These are phyloP conservation scores for Euphydryas editha DNA, from an alignment of 2,888 invertebrate genomes.

Conservation along the genomic window DNA sequence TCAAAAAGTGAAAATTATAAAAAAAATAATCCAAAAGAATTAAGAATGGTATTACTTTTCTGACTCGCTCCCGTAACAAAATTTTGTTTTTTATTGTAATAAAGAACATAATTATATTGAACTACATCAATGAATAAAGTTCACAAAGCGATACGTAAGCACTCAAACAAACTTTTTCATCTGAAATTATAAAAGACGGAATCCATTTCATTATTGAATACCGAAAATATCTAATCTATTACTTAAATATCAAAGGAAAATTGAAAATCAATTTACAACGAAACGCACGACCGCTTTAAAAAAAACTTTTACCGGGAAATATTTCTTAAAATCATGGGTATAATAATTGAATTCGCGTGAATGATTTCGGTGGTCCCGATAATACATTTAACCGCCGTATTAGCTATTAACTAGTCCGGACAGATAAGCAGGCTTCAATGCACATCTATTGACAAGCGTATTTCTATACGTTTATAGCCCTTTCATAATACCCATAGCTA, in stretches of 20 bases:
- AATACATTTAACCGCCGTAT: slow-evolving; percentile 34
- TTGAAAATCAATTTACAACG: slow-evolving; percentile 32
- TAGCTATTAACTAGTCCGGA: slow-evolving; percentile 37
- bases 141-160: background rate
- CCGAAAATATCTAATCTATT: slow-evolving; percentile 22
- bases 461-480: slow-evolving; percentile 27
- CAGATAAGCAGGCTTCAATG: slow-evolving; percentile 47
- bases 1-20: too few relatives aligned
- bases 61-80: too few relatives aligned
- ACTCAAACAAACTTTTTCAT: slow-evolving; percentile 16
- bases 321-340: background rate
- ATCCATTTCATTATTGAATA: slow-evolving; percentile 15
- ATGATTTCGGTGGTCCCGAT: slow-evolving; percentile 9
- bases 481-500: slow-evolving; percentile 21
- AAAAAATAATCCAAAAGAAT: too few relatives aligned
- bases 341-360: slow-evolving; percentile 16
- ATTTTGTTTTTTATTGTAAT: too few relatives aligned
- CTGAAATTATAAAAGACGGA: slow-evolving; percentile 13
- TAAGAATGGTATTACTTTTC: too few relatives aligned
- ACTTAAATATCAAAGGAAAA: slow-evolving; percentile 23
- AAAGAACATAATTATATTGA: too few relatives aligned
- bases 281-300: slow-evolving; percentile 12
- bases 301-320: background rate
- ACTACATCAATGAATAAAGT: too few relatives aligned
- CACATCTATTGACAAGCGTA: slow-evolving; percentile 41